Base-by-base conservation (phyloP, 2,888 invertebrate species). In the Thereva unica region DNA sequence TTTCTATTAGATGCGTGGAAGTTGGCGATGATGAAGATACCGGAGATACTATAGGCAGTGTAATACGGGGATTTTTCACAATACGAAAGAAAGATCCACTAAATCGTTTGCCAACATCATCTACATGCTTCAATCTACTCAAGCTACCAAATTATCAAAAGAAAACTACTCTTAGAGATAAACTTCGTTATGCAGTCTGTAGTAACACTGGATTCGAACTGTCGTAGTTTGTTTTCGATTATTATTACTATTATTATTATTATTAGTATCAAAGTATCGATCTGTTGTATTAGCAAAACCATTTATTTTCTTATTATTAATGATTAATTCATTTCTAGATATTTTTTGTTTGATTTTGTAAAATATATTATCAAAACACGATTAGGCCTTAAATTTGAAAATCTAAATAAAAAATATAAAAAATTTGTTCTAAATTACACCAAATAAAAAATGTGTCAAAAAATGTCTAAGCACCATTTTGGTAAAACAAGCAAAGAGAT, bases 141-240 rank as follows among this genome's bases (percentile, higher is more conserved):
- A 99, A 99, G 80, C 85, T 97, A 76, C 99, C 99, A 65, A 99
- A 98, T 83, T 99, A 99, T 80, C 96, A 95, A 80, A 96, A 95
- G 81, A 93, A 97, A 76, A 91, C 93, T 74, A 95, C 96, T 0
- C 82, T 99, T 5, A 84, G 95, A 55, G 98, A 99, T 76, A 99
- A 99, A 80, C 83, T 99, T 4, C 87, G 97, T 42, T 99, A 99
- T 79, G 99, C 99, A 0, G 95, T 99, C 65, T 92, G 92, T 71
- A 95, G 97, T 75, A 97, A 98, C 80, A 97, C 98, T 10, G 99
- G 99, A 34, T 99, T 99, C 81, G 99, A 99, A 82, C 85, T 99
- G n/a, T 97, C 97, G 4, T 97, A 91, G 78, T n/a, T 59, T 34
- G 6, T 40, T 40, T 45, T n/a, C 42, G 37, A 10, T 10, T 41